Percentiles rank a stretch among this genome's conserved stretches.
Evolutionary conservation across 1,140 invertebrate genomes (phyloP).

Genomic region (Eupristina koningsbergeri): DNA sequence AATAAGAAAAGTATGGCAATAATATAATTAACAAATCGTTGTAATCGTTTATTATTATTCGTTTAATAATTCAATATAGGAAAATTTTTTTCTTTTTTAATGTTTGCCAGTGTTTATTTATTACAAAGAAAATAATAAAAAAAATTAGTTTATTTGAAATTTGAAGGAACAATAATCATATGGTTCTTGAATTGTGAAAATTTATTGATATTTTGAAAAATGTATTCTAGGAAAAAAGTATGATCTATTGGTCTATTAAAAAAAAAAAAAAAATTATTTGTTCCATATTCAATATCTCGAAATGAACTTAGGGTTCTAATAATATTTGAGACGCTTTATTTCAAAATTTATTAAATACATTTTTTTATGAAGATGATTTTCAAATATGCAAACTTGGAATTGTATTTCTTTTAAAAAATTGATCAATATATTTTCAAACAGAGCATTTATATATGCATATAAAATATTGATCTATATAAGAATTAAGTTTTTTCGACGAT

Average conservation of each 20-base stretch:
- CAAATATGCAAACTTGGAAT: background rate
- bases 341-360: background rate
- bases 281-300: background rate
- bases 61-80: background rate
- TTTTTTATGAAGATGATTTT: background rate
- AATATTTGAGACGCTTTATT: background rate
- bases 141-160: background rate
- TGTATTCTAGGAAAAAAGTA: background rate
- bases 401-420: background rate
- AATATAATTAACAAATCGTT: constrained; percentile 37
- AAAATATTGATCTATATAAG: background rate
- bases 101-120: background rate
- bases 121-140: background rate
- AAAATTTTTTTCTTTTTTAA: background rate
- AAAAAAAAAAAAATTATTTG: background rate
- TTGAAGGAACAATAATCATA: background rate
- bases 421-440: background rate
- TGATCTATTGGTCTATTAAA: background rate
- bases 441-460: background rate
- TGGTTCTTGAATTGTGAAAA: background rate
- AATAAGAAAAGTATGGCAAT: constrained; percentile 34
- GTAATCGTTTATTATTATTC: constrained; percentile 15
- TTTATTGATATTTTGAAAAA: background rate
- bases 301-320: background rate
- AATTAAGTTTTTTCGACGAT: background rate